Percentiles rank a stretch among this genome's conserved stretches.
phyloP scores from a whole-genome alignment of 2,888 invertebrate species.

The Acleris cristana region DNA sequence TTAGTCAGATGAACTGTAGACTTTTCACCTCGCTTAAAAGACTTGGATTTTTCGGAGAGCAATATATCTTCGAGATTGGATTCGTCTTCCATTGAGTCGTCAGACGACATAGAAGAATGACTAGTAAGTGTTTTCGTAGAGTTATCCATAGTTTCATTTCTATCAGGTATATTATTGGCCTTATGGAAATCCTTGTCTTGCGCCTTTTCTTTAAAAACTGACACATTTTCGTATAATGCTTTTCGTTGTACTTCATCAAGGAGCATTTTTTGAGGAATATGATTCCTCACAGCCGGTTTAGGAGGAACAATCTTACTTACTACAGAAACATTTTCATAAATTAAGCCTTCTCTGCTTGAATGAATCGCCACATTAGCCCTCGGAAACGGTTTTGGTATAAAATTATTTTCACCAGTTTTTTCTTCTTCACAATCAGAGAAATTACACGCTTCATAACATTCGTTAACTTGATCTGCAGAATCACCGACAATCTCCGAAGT shows the following conservation, averaged over 20 bases:
- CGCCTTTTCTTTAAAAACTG: slow-evolving; percentile 53
- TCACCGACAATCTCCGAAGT: slow-evolving; percentile 58
- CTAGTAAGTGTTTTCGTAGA: slow-evolving; percentile 53
- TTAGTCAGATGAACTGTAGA: slow-evolving; percentile 52
- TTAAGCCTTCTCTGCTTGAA: slow-evolving; percentile 51
- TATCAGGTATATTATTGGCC: background rate
- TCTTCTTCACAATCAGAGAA: slow-evolving; percentile 48
- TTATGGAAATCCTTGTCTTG: slow-evolving; percentile 53
- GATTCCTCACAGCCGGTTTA: slow-evolving; percentile 68
- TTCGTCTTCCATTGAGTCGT: slow-evolving; percentile 76
- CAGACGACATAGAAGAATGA: slow-evolving; percentile 72
- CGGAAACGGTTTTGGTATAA: slow-evolving; percentile 65
- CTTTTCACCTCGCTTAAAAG: slow-evolving; percentile 67
- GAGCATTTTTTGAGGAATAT: slow-evolving; percentile 60
- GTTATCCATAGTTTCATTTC: background rate
- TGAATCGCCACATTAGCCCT: slow-evolving; percentile 51
- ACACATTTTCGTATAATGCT: slow-evolving; percentile 70
- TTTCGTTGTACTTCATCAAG: slow-evolving; percentile 52
- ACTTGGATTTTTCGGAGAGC: slow-evolving; percentile 74
- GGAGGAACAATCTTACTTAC: slow-evolving; percentile 55
- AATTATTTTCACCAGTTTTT: slow-evolving; percentile 38
- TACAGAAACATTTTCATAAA: slow-evolving; percentile 69
- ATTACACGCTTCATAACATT: slow-evolving; percentile 75
- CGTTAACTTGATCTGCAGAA: slow-evolving; percentile 68
- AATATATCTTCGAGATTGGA: slow-evolving; percentile 78